A percentile compares a stretch with the other conserved stretches of the same genome.
Conservation (phyloP, 2,113 vertebrate genomes). For the Amphilophus citrinellus region DNA sequence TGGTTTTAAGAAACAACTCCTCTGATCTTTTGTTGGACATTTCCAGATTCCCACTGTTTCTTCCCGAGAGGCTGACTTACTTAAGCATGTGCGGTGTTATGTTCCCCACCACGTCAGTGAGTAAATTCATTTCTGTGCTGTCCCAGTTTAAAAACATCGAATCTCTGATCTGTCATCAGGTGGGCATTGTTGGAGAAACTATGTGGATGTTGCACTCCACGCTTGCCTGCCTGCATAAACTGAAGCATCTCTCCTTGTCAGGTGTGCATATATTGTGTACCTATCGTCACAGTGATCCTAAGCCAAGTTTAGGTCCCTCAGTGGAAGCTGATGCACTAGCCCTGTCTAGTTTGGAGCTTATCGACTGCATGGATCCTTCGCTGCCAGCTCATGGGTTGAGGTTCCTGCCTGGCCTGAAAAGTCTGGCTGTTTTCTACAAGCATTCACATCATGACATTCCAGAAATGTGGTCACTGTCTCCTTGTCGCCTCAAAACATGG, state of each 20-base stretch:
- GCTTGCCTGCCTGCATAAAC: slow-evolving; percentile 31
- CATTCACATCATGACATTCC: neutral
- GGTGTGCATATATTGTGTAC: neutral
- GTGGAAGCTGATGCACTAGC: neutral
- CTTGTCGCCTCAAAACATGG: slow-evolving; percentile 44
- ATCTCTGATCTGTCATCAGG: slow-evolving; percentile 51
- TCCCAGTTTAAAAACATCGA: slow-evolving; percentile 49
- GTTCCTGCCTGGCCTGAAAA: slow-evolving; percentile 45
- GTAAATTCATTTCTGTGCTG: neutral
- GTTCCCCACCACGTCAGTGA: neutral
- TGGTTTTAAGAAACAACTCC: slow-evolving; percentile 39
- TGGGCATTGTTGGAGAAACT: accelerated
- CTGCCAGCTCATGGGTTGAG: slow-evolving; percentile 30
- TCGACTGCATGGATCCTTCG: slow-evolving; percentile 14
- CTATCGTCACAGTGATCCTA: neutral
- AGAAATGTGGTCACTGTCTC: neutral
- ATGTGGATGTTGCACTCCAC: slow-evolving; percentile 1
- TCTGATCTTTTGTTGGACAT: neutral
- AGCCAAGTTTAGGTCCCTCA: neutral
- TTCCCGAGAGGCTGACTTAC: slow-evolving; percentile 54
- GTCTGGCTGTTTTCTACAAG: slow-evolving; percentile 48
- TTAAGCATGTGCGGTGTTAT: slow-evolving; percentile 53
- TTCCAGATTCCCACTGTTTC: neutral
- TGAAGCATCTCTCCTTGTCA: slow-evolving; percentile 63
- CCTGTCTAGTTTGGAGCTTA: slow-evolving; percentile 67